These are phyloP conservation scores for Thumatha senex DNA, from an alignment of 2,888 invertebrate species.

Conservation along the genomic window DNA sequence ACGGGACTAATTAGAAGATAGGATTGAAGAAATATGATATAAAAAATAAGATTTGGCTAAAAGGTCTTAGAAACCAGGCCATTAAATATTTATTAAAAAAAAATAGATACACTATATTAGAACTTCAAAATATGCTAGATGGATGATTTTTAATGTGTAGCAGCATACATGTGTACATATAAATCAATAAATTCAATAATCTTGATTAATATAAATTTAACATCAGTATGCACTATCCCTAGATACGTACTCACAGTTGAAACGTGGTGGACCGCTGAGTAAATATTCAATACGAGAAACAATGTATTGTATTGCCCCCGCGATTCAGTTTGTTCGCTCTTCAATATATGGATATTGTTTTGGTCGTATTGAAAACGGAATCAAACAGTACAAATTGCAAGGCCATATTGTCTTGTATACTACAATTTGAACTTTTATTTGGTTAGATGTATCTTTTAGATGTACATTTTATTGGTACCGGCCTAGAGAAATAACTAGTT, in stretches of 20 bases:
- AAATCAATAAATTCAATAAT: background rate
- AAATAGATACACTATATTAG: too few species aligned
- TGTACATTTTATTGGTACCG: too few species aligned
- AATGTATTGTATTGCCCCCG: constrained; percentile 60
- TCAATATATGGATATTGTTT: constrained; percentile 73
- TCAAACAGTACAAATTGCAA: constrained; percentile 39
- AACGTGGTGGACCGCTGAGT: constrained; percentile 44
- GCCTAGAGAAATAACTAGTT: too few species aligned
- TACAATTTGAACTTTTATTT: constrained; percentile 17
- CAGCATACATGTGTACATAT: too few species aligned
- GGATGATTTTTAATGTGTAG: too few species aligned
- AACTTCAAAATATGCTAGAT: too few species aligned
- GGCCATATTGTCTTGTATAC: constrained; percentile 25
- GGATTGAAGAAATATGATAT: too few species aligned
- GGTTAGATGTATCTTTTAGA: constrained; percentile 5
- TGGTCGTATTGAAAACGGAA: constrained; percentile 58
- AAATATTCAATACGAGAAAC: constrained; percentile 70
- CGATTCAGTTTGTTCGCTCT: constrained; percentile 64
- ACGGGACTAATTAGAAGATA: too few species aligned
- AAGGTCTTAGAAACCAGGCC: too few species aligned
- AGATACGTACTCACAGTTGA: constrained; percentile 32
- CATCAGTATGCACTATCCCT: constrained; percentile 12
- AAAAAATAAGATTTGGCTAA: too few species aligned
- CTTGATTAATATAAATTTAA: background rate
- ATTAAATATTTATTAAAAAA: too few species aligned